These are phyloP conservation scores for Pyxicephalus adspersus DNA, from an alignment of 2,113 vertebrate species.

Conservation along the genomic window DNA sequence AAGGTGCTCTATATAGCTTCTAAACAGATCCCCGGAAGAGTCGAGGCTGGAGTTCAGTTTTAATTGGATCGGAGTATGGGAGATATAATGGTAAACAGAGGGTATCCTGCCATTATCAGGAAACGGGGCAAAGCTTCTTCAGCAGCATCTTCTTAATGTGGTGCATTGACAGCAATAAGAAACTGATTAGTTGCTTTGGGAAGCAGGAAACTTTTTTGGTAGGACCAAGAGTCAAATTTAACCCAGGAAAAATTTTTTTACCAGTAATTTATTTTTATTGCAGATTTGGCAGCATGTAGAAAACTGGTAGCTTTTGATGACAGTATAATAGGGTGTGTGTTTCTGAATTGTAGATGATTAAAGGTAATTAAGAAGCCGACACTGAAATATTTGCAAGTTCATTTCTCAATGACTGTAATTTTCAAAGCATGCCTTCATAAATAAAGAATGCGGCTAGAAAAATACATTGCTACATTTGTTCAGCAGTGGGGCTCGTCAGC, in stretches of 20 bases:
- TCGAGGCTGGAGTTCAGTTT: too few relatives aligned
- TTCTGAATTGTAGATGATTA: slow-evolving; percentile 13
- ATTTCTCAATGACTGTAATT: slow-evolving; percentile 42
- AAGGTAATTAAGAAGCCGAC: slow-evolving; percentile 27
- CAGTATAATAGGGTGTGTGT: slow-evolving; percentile 4
- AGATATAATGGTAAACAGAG: too few relatives aligned
- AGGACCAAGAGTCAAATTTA: neutral
- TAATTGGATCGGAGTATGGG: too few relatives aligned
- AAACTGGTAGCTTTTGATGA: neutral
- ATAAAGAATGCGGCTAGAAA: neutral
- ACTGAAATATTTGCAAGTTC: slow-evolving; percentile 39
- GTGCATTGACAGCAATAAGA: too few relatives aligned
- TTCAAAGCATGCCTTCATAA: slow-evolving; percentile 28
- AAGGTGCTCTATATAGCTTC: too few relatives aligned
- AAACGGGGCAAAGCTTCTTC: too few relatives aligned
- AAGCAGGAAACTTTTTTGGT: too few relatives aligned
- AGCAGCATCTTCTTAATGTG: too few relatives aligned
- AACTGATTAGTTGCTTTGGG: too few relatives aligned
- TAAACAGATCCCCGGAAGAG: too few relatives aligned
- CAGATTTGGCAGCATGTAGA: neutral
- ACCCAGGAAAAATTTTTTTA: neutral
- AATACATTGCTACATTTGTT: slow-evolving; percentile 9
- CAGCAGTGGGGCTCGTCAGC: slow-evolving; percentile 1
- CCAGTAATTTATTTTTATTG: neutral
- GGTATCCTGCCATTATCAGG: too few relatives aligned